Evolutionary conservation across 1,140 invertebrate genomes (phyloP), one percentile per base, ranked within the genome.

Genomic region (Olivierus martensii): DNA sequence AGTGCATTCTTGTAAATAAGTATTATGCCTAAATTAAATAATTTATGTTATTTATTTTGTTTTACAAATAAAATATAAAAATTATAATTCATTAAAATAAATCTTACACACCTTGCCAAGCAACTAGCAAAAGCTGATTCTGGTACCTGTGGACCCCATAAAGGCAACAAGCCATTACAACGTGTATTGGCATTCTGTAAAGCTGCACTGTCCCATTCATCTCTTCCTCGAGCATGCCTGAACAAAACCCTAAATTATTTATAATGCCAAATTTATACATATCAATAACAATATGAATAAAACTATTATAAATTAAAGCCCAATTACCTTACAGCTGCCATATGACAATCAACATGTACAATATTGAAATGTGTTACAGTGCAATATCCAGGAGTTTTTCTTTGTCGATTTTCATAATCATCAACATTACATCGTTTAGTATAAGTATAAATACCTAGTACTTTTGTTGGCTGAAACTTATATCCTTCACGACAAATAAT

Each of bases 351-450:
- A 11, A 96, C 83, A 71, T 99, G 94, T 3, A 99, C 90, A 11
- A 97, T 82, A 71, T 98, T 98, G 71, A 97, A 97, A 73, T 98
- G 93, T 3, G 90, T 93, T 3, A 99, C 93, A 0, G 93, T 97
- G 10, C 82, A 85, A 67, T 94, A 96, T 14, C 72, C 72, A 21
- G 72, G 64, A 2, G 73, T 72, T 55, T 77, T 77, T 66, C 88
- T 87, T 39, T 85, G 75, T 66, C 92, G 89, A 38, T 79, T 77
- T 66, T 97, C 93, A 66, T 79, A 87, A 62, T 96, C 90, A 62
- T 98, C 93, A n/a, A 96, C 79, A 63, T 86, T 83, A 63, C 87
- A 91, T 11, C 90, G 79, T 71, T 96, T 96, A 11, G 91, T 96
- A 67, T 91, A 98, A 0, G 93, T 98, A 66, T 98, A 98, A 59